Conservation (phyloP, 1,140 invertebrate species). For the Drosophila punjabiensis region DNA sequence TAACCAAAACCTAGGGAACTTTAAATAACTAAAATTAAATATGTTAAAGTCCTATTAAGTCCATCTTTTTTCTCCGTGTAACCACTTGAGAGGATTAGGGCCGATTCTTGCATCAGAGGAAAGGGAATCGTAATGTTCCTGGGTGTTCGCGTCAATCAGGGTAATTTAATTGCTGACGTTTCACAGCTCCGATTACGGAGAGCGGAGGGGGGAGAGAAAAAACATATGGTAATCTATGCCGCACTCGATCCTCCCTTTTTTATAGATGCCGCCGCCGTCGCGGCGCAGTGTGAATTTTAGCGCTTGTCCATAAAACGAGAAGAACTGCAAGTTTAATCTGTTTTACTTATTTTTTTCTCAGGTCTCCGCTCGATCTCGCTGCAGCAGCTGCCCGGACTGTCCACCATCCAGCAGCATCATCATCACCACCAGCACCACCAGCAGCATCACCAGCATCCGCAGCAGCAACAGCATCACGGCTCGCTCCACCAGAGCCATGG, state of each 20-base stretch:
- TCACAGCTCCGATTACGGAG: conserved; percentile 62
- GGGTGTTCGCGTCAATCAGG: conserved; percentile 84
- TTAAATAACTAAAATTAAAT: neutral
- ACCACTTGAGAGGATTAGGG: conserved; percentile 34
- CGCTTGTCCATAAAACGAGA: conserved; percentile 63
- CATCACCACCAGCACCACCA: conserved; percentile 28
- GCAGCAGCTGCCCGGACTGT: conserved; percentile 70
- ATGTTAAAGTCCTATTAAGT: neutral
- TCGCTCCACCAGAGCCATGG: conserved; percentile 52
- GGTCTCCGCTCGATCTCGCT: conserved; percentile 79
- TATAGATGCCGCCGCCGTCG: conserved; percentile 56
- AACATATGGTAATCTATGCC: conserved; percentile 64
- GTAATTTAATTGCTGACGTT: conserved; percentile 55
- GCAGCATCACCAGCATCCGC: conserved; percentile 37
- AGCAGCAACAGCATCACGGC: conserved; percentile 28
- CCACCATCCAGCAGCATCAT: conserved; percentile 66
- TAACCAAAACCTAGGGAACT: too few relatives aligned
- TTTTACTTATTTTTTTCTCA: conserved; percentile 43
- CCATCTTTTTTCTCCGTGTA: neutral
- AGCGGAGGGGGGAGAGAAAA: conserved; percentile 5
- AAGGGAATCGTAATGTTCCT: conserved; percentile 26
- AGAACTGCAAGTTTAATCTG: conserved; percentile 60
- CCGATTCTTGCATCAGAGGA: conserved; percentile 1
- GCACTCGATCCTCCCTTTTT: conserved; percentile 38
- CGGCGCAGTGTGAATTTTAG: conserved; percentile 74